These are phyloP conservation scores for Anticlea derivata DNA, from an alignment of 2,888 invertebrate species.

Conservation along the genomic window DNA sequence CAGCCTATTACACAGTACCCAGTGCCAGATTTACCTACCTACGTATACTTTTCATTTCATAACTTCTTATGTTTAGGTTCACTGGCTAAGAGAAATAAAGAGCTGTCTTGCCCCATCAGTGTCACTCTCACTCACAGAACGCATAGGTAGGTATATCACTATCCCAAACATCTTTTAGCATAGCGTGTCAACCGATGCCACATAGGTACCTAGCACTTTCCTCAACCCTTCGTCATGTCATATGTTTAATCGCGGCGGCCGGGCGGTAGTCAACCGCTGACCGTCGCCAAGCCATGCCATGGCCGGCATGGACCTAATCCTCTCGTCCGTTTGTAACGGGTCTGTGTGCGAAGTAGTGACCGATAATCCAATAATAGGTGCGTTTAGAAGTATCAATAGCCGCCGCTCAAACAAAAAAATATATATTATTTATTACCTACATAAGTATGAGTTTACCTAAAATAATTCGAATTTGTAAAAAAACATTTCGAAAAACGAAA, in stretches of 20 bases:
- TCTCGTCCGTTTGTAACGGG: slow-evolving; percentile 72
- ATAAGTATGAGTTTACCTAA: too few species aligned
- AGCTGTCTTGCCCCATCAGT: too few species aligned
- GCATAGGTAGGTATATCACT: too few species aligned
- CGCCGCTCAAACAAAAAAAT: too few species aligned
- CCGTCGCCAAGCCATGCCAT: slow-evolving; percentile 47
- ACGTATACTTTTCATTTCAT: too few species aligned
- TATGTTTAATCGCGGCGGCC: not conserved
- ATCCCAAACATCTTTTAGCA: slow-evolving; percentile 13
- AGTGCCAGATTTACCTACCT: too few species aligned
- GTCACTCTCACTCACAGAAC: too few species aligned
- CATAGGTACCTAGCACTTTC: slow-evolving; percentile 29
- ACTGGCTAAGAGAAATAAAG: too few species aligned
- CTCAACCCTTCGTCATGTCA: slow-evolving; percentile 9
- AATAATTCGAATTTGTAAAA: not conserved
- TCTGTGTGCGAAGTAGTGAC: slow-evolving; percentile 64
- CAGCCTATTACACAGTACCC: too few species aligned
- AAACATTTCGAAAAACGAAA: not conserved
- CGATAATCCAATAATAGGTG: slow-evolving; percentile 57
- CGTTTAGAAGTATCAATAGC: not conserved
- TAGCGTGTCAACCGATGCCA: slow-evolving; percentile 10
- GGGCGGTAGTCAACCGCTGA: slow-evolving; percentile 15
- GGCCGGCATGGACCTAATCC: slow-evolving; percentile 70
- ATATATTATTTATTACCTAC: too few species aligned
- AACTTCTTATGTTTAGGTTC: too few species aligned